Conservation (phyloP, 2,797 vertebrate genomes). For the Paguma larvata region DNA sequence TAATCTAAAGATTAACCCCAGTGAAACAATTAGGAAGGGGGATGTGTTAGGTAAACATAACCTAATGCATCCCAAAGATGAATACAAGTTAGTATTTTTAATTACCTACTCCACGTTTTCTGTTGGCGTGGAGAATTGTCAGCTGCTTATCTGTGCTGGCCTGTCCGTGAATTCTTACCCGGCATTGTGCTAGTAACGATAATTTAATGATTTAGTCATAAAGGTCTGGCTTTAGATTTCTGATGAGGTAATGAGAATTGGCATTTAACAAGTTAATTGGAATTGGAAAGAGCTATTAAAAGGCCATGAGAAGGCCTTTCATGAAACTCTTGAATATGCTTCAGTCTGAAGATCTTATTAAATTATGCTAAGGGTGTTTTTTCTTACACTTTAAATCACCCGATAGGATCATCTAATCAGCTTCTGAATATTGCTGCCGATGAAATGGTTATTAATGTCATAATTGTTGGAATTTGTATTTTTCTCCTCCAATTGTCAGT, state of each 20-base stretch:
- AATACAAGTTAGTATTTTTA: constrained; percentile 61
- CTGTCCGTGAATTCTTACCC: constrained; percentile 14
- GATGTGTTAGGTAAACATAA: constrained; percentile 46
- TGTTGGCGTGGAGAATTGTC: not conserved
- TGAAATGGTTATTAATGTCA: constrained; percentile 78
- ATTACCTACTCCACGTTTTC: not conserved
- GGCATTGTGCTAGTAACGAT: constrained; percentile 14
- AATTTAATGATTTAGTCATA: constrained; percentile 66
- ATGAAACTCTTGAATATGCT: constrained; percentile 80
- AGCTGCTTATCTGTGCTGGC: constrained; percentile 27
- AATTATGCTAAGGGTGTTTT: constrained; percentile 82
- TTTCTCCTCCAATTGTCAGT: constrained; percentile 66
- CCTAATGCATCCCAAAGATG: not conserved
- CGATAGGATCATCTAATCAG: constrained; percentile 85
- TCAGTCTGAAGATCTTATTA: constrained; percentile 84
- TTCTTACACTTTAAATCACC: constrained; percentile 82
- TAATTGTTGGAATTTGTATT: constrained; percentile 67
- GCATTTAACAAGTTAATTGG: constrained; percentile 86
- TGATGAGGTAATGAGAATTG: constrained; percentile 69
- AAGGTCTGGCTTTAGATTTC: constrained; percentile 52
- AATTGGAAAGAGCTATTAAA: constrained; percentile 85
- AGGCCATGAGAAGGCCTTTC: constrained; percentile 81
- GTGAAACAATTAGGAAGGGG: constrained; percentile 45
- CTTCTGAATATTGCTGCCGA: constrained; percentile 79
- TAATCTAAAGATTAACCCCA: constrained; percentile 62